Conservation (phyloP, 2,888 invertebrate species). For the Acholoe squamosa region DNA sequence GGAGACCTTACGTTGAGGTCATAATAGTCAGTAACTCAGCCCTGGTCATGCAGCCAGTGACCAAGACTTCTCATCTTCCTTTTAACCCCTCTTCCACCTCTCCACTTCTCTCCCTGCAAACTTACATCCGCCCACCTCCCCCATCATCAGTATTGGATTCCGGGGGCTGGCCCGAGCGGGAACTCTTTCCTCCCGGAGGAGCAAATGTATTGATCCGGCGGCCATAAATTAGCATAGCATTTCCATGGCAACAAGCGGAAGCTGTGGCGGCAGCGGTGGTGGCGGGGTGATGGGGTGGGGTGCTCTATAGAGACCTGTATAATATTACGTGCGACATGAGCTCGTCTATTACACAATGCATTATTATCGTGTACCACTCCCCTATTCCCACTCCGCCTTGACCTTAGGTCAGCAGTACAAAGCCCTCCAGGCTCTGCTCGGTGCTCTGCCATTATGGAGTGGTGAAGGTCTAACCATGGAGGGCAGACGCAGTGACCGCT, state of each 20-base stretch:
- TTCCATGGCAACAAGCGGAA: conserved; percentile 57
- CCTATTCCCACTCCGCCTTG: neutral
- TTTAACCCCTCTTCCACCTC: conserved; percentile 29
- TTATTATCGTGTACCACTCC: neutral
- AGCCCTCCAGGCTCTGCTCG: neutral
- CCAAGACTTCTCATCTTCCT: neutral
- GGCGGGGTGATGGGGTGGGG: neutral
- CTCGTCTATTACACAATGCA: neutral
- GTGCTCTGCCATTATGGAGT: neutral
- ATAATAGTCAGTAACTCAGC: no score
- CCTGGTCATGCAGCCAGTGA: no score
- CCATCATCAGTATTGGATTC: conserved; percentile 22
- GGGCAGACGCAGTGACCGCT: neutral
- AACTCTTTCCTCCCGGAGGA: conserved; percentile 55
- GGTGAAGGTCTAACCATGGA: neutral
- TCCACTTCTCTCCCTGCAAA: neutral
- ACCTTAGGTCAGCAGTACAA: neutral
- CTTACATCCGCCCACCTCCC: neutral
- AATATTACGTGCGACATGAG: conserved; percentile 14
- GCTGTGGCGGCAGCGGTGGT: neutral
- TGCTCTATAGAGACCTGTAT: neutral
- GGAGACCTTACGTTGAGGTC: no score
- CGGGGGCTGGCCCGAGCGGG: neutral
- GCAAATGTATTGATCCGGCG: conserved; percentile 54
- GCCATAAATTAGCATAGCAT: conserved; percentile 58